phyloP scores from a whole-genome alignment of 1,140 invertebrate genomes.

The Monomorium pharaonis region DNA sequence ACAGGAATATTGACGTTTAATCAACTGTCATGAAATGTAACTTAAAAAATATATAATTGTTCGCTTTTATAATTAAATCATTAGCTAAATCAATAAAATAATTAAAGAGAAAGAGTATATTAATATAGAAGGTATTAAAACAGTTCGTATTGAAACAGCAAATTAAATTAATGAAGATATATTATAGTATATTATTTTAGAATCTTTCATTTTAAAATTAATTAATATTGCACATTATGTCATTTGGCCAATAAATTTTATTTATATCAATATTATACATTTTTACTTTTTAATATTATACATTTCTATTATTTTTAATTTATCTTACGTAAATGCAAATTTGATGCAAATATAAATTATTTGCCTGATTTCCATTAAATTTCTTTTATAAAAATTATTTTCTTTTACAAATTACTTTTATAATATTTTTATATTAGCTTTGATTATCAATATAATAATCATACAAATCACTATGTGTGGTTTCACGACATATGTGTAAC shows the following conservation, averaged over 20 bases:
- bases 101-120: neutral
- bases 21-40: neutral
- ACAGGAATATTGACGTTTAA: neutral
- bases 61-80: neutral
- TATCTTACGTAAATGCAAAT: neutral
- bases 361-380: no score
- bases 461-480: neutral
- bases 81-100: neutral
- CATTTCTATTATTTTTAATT: neutral
- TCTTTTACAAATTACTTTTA: neutral
- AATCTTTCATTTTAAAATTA: neutral
- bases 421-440: neutral
- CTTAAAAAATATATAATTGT: neutral
- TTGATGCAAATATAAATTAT: neutral
- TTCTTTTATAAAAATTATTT: neutral
- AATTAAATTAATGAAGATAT: neutral
- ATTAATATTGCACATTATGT: constrained; percentile 13
- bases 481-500: neutral
- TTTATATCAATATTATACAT: neutral
- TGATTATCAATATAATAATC: neutral
- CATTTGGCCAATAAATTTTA: neutral
- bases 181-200: neutral
- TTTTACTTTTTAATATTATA: neutral
- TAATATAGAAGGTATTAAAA: neutral
- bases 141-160: neutral